These are phyloP conservation scores for Colostygia pectinataria DNA, from an alignment of 2,888 invertebrate species.

Conservation along the genomic window DNA sequence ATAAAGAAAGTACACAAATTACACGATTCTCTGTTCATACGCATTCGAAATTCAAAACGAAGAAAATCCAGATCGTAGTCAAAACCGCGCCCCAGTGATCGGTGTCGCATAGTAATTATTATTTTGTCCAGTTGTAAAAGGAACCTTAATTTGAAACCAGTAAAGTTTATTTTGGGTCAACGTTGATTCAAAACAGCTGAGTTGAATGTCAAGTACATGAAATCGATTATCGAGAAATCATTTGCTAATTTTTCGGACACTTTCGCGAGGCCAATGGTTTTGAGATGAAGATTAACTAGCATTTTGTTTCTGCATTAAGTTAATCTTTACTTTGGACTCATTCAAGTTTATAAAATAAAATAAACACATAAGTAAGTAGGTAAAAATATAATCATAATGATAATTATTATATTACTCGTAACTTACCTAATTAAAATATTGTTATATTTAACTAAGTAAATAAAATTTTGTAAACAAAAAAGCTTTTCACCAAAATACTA, in stretches of 20 bases:
- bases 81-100: slow-evolving; percentile 38
- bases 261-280: slow-evolving; percentile 61
- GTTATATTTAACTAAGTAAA: no score
- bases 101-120: slow-evolving; percentile 51
- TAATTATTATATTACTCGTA: no score
- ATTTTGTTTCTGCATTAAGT: slow-evolving; percentile 34
- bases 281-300: slow-evolving; percentile 53
- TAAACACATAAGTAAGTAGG: no score
- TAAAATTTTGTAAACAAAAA: no score
- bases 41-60: slow-evolving; percentile 63
- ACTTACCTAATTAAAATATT: no score
- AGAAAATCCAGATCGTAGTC: slow-evolving; percentile 49
- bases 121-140: slow-evolving; percentile 33
- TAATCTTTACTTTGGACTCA: slow-evolving; percentile 1
- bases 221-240: slow-evolving; percentile 61
- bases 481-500: no score
- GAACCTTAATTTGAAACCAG: slow-evolving; percentile 30
- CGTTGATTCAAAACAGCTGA: slow-evolving; percentile 31
- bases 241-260: slow-evolving; percentile 64
- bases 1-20: no score
- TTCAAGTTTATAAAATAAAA: not conserved
- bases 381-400: no score
- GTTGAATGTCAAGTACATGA: slow-evolving; percentile 78
- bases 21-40: slow-evolving; percentile 44
- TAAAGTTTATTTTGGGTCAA: slow-evolving; percentile 43